Conservation (phyloP, 2,888 invertebrate species). For the Drosophila conformis region DNA sequence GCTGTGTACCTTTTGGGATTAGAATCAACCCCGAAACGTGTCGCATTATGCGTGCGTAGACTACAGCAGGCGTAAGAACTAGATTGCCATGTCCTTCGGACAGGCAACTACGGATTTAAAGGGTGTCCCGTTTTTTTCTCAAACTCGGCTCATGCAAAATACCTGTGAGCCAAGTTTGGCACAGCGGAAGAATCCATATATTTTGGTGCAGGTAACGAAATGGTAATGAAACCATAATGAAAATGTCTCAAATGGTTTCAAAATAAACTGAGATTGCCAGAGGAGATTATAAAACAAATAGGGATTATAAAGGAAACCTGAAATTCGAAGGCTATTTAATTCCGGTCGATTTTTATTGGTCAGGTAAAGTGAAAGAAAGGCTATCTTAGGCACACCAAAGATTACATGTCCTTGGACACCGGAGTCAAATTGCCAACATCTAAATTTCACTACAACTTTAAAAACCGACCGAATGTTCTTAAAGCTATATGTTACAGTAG, state of each 20-base stretch:
- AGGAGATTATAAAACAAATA: not conserved
- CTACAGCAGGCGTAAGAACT: slow-evolving; percentile 28
- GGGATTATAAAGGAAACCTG: not conserved
- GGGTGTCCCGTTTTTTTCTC: slow-evolving; percentile 11
- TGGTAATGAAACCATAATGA: slow-evolving; percentile 15
- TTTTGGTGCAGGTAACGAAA: slow-evolving; percentile 7
- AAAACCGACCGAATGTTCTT: not conserved
- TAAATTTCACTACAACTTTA: not conserved
- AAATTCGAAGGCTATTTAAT: not conserved
- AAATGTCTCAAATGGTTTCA: slow-evolving; percentile 21
- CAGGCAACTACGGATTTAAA: slow-evolving; percentile 40
- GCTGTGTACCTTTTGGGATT: slow-evolving; percentile 63
- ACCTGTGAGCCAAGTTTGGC: slow-evolving; percentile 38
- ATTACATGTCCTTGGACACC: not conserved
- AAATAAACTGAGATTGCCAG: slow-evolving; percentile 4
- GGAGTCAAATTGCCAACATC: not conserved
- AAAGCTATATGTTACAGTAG: not conserved
- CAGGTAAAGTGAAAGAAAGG: not conserved
- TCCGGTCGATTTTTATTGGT: not conserved
- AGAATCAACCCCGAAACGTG: slow-evolving; percentile 74
- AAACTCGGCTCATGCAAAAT: slow-evolving; percentile 39
- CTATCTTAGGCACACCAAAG: not conserved
- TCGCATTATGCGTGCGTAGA: slow-evolving; percentile 64
- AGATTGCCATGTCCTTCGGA: slow-evolving; percentile 38
- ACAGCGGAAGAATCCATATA: slow-evolving; percentile 21